Conservation (phyloP, 2,888 invertebrate species). For the Andrena flavipes region DNA sequence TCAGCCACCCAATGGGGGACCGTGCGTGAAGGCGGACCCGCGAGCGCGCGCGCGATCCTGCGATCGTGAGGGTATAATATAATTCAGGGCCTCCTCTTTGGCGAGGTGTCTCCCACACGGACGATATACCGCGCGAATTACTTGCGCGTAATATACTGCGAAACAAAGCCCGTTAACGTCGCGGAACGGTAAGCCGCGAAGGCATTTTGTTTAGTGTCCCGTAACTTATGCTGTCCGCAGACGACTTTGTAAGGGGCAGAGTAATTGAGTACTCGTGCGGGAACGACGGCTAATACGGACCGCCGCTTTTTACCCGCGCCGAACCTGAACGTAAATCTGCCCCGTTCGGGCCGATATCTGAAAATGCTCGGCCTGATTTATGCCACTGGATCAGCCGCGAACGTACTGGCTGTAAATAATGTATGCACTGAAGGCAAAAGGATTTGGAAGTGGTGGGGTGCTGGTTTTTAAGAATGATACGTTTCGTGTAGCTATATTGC, state of each 20-base stretch:
- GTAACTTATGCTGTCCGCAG: slow-evolving; percentile 57
- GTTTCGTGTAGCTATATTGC: neutral
- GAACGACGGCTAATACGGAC: slow-evolving; percentile 47
- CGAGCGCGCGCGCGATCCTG: neutral
- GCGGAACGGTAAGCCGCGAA: slow-evolving; percentile 44
- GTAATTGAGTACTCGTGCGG: slow-evolving; percentile 55
- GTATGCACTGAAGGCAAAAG: neutral
- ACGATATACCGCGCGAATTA: slow-evolving; percentile 52
- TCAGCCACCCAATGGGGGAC: slow-evolving; percentile 8
- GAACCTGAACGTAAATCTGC: slow-evolving; percentile 52
- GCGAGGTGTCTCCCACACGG: slow-evolving; percentile 23
- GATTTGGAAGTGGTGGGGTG: neutral
- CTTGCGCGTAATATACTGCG: slow-evolving; percentile 57
- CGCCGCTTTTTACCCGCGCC: slow-evolving; percentile 41
- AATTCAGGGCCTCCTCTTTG: slow-evolving; percentile 38
- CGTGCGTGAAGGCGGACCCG: neutral
- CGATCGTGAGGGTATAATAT: slow-evolving; percentile 27
- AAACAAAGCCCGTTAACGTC: slow-evolving; percentile 61
- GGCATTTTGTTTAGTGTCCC: slow-evolving; percentile 56
- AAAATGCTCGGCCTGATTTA: slow-evolving; percentile 49
- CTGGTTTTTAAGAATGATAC: neutral
- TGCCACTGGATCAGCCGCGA: slow-evolving; percentile 22
- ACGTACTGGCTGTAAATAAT: neutral
- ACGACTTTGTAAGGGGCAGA: slow-evolving; percentile 42
- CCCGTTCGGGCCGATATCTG: slow-evolving; percentile 43